Evolutionary conservation across 2,113 vertebrate species (phyloP).

Genomic region (Dinomys branickii): DNA sequence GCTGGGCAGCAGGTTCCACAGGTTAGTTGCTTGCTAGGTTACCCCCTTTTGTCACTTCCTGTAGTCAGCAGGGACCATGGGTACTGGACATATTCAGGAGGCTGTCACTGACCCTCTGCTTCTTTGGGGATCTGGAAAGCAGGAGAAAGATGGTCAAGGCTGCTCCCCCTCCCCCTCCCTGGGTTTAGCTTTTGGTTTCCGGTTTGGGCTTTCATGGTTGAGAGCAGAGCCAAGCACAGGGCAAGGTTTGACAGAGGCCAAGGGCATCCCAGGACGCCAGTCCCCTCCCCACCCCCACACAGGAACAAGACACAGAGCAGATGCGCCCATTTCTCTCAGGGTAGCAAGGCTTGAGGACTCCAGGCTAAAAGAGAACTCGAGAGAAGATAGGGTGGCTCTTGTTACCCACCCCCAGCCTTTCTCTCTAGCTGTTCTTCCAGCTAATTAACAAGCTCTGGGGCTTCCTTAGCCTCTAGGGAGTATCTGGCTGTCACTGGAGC

Average conservation of each 20-base stretch:
- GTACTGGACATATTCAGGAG: not conserved
- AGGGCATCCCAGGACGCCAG: constrained; percentile 49
- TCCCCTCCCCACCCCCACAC: not conserved
- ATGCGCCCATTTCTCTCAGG: constrained; percentile 32
- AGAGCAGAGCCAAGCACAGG: constrained; percentile 73
- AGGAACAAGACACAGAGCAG: not conserved
- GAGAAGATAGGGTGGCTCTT: not conserved
- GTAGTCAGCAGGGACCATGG: not conserved
- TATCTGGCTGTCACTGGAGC: constrained; percentile 12
- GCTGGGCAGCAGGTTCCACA: not conserved
- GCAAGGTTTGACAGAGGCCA: constrained; percentile 77
- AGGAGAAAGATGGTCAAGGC: constrained; percentile 61
- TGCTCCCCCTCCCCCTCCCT: constrained; percentile 52
- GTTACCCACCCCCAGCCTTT: not conserved
- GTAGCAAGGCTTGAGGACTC: not conserved
- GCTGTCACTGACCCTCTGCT: constrained; percentile 16
- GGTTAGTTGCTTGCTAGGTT: not conserved
- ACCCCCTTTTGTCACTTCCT: constrained; percentile 46
- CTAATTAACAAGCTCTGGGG: constrained; percentile 61
- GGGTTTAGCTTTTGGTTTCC: constrained; percentile 69
- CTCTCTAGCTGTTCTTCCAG: constrained; percentile 58
- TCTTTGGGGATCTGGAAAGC: constrained; percentile 44
- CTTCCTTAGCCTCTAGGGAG: constrained; percentile 29
- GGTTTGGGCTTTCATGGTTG: constrained; percentile 68
- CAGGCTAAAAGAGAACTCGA: not conserved